Conservation (phyloP, 1,140 invertebrate species). For the Drosophila pruinosa region DNA sequence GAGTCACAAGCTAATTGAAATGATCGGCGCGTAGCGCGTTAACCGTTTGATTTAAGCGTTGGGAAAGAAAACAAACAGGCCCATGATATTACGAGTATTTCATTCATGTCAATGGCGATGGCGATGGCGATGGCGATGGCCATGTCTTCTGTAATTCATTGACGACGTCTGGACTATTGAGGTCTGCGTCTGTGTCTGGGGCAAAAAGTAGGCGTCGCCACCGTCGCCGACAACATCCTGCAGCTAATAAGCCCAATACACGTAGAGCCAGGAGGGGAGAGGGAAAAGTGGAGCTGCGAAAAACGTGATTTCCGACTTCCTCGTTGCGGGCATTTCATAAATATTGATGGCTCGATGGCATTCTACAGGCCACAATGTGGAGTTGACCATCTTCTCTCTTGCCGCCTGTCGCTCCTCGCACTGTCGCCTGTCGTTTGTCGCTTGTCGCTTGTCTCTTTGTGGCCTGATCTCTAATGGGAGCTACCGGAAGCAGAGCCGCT, state of each 20-base stretch:
- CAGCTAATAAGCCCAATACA: slow-evolving; percentile 67
- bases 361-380: slow-evolving; percentile 19
- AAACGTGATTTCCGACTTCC: slow-evolving; percentile 79
- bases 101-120: slow-evolving; percentile 57
- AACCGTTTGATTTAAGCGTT: slow-evolving; percentile 62
- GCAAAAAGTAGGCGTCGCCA: slow-evolving; percentile 74
- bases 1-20: slow-evolving; percentile 65
- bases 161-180: slow-evolving; percentile 49
- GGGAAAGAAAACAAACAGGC: slow-evolving; percentile 34
- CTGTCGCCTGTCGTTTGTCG: neutral
- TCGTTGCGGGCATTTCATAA: slow-evolving; percentile 72
- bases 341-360: slow-evolving; percentile 57
- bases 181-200: slow-evolving; percentile 26
- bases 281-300: slow-evolving; percentile 28
- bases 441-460: slow-evolving; percentile 9
- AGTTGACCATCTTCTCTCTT: slow-evolving; percentile 9
- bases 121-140: neutral
- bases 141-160: slow-evolving; percentile 7
- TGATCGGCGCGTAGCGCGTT: slow-evolving; percentile 61
- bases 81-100: slow-evolving; percentile 57
- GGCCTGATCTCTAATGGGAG: slow-evolving; percentile 47
- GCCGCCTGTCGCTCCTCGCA: slow-evolving; percentile 12
- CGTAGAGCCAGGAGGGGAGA: slow-evolving; percentile 8
- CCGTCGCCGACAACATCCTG: slow-evolving; percentile 71
- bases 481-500: slow-evolving; percentile 57